A percentile compares a stretch with the other conserved stretches of the same genome.
Evolutionary conservation across 2,113 vertebrate species (phyloP).

Genomic region (Thamnophis sirtalis): DNA sequence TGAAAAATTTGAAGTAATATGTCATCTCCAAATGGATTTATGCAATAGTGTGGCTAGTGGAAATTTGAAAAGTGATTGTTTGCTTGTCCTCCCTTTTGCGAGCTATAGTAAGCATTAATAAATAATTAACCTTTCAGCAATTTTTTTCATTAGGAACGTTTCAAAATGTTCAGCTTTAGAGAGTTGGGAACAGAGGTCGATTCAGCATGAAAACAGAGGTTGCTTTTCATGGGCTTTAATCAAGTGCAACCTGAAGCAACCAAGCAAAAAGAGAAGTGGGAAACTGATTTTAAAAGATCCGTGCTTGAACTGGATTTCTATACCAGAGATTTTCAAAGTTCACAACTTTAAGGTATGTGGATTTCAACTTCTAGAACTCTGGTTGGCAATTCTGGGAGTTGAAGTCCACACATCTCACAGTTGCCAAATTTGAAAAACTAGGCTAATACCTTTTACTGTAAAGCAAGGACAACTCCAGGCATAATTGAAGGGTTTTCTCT

Average conservation of each 20-base stretch:
- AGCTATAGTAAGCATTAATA: background rate
- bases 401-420: background rate
- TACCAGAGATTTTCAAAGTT: background rate
- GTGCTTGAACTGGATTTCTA: background rate
- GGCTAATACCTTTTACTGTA: background rate
- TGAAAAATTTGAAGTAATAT: background rate
- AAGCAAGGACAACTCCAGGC: background rate
- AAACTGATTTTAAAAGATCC: background rate
- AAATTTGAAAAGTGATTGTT: background rate
- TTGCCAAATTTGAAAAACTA: background rate
- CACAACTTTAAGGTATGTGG: background rate
- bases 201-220: background rate
- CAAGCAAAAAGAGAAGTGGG: background rate
- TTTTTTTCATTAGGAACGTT: background rate
- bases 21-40: background rate
- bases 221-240: background rate
- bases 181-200: background rate
- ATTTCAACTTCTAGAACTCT: background rate
- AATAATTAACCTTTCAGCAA: background rate
- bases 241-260: background rate
- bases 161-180: background rate
- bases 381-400: background rate
- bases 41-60: background rate
- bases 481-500: background rate
- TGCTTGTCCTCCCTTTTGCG: background rate